Evolutionary conservation across 2,888 invertebrate genomes (phyloP).

Genomic region (Cosmorhoe ocellata): DNA sequence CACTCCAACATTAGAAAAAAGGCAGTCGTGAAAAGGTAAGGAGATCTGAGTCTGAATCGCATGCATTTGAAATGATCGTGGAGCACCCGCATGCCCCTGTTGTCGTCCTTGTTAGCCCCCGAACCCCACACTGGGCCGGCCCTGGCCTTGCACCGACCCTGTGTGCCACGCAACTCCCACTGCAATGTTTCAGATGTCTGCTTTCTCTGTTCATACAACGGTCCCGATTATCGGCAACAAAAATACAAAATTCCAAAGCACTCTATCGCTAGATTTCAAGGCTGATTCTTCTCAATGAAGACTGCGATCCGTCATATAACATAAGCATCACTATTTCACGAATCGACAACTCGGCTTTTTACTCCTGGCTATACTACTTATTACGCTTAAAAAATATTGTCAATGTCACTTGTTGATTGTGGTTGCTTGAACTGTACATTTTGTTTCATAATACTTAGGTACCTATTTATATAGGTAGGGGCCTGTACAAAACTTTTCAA

Average conservation of each 20-base stretch:
- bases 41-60: conserved; percentile 64
- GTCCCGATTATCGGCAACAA: conserved; percentile 33
- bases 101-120: conserved; percentile 48
- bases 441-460: too few species aligned
- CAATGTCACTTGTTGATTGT: conserved; percentile 46
- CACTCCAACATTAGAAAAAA: conserved; percentile 88
- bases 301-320: conserved; percentile 21
- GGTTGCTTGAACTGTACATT: too few species aligned
- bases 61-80: conserved; percentile 62
- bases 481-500: too few species aligned
- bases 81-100: conserved; percentile 74
- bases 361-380: conserved; percentile 37
- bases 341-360: conserved; percentile 38
- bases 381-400: conserved; percentile 14
- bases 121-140: conserved; percentile 30
- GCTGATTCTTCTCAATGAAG: conserved; percentile 28
- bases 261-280: conserved; percentile 30
- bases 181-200: conserved; percentile 52
- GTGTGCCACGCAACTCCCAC: conserved; percentile 28
- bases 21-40: conserved; percentile 94
- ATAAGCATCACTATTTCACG: conserved; percentile 15
- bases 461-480: too few species aligned
- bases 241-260: conserved; percentile 14
- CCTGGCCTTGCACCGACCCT: conserved; percentile 41
- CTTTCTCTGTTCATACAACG: conserved; percentile 54